Base-by-base conservation (phyloP, 1,140 invertebrate species). In the Eurytemora carolleeae region DNA sequence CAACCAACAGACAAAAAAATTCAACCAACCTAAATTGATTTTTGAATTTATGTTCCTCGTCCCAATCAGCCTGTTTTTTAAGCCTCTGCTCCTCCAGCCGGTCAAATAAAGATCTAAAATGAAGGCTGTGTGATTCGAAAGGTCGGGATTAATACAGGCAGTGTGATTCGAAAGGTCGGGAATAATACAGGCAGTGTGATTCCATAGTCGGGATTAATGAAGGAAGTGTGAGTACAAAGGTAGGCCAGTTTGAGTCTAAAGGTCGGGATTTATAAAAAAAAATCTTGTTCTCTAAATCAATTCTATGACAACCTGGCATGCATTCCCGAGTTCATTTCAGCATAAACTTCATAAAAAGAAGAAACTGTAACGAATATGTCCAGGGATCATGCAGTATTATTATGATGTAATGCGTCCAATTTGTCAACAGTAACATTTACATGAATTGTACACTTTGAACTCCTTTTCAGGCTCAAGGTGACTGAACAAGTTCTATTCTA, bases 41-140 rank as follows among this genome's bases (percentile, higher is more conserved):
- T 31, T 62, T 62, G 1, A 62, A 21, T 18, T 62, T 25, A 25
- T 62, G 60, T 24, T 57, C 55, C 18, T 56, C 60, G n/a, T 62
- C 60, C 60, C 60, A 62, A 16, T 56, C 60, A 20, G 19, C 21
- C 23, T 62, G 60, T 24, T 55, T 56, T 23, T 57, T 56, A 3
- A 25, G 21, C 25, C 24, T 55, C 21, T 62, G 57, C 3, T 20
- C 55, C 19, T 62, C 60, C 2, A 62, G 55, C 24, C 55, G 17
- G 16, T 62, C 60, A 62, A 62, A 62, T 16, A 62, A 31, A n/a
- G 2, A 22, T 1, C 60, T 44, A 44, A 44, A 44, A 12, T 44
- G 7, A 44, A 44, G n/a, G 7, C 7, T 44, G 31, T 12, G 7
- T n/a, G n/a, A n/a, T 44, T 44, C n/a, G n/a, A 12, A 44, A 44